Evolutionary conservation across 2,113 vertebrate genomes (phyloP).

Genomic region (Myotis davidii): DNA sequence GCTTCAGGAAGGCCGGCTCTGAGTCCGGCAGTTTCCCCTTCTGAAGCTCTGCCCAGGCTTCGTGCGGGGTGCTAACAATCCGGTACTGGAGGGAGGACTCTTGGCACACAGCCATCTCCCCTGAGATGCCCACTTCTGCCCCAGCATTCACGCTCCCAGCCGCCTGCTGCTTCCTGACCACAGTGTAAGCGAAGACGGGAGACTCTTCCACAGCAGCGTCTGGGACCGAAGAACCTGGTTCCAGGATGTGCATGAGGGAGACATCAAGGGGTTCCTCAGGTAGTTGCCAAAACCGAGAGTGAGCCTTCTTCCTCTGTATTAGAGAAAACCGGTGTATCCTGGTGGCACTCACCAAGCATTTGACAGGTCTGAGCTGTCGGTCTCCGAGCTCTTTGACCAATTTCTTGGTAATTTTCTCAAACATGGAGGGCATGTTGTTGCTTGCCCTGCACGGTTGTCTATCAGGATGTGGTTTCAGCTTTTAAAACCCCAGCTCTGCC

Average conservation of each 20-base stretch:
- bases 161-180: accelerated
- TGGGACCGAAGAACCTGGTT: neutral
- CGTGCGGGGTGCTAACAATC: neutral
- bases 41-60: neutral
- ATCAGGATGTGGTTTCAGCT: too few species aligned
- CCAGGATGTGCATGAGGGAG: slow-evolving; percentile 5
- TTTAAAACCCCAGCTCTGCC: too few species aligned
- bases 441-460: too few species aligned
- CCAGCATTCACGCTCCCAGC: accelerated
- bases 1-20: neutral
- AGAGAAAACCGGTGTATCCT: neutral
- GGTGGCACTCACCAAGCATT: accelerated
- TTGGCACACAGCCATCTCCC: accelerated
- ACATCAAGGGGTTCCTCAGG: neutral
- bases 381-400: neutral
- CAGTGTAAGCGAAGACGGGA: accelerated
- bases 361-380: neutral
- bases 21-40: neutral
- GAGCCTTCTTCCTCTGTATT: neutral
- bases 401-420: neutral
- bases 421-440: slow-evolving; percentile 4
- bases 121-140: accelerated
- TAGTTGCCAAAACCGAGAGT: neutral
- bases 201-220: neutral
- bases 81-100: neutral